Conservation (phyloP, 2,113 vertebrate species). For the Apistogramma diplotaenia region DNA sequence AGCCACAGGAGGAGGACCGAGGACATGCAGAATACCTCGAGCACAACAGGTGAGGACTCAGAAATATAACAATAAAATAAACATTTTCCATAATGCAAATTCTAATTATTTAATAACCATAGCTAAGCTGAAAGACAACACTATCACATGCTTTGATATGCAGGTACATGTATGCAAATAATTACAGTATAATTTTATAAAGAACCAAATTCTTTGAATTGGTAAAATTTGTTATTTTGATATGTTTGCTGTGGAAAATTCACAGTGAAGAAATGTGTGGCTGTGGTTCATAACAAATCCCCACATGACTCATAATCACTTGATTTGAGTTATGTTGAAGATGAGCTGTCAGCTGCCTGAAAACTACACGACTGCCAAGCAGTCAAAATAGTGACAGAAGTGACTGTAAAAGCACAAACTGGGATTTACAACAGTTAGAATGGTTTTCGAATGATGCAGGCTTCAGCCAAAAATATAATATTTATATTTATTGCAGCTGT, state of each 20-base stretch:
- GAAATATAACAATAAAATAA: rapidly evolving
- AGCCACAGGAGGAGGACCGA: not conserved
- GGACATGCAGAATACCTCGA: constrained; percentile 3
- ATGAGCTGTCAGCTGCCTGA: not conserved
- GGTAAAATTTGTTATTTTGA: rapidly evolving
- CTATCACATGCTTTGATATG: not conserved
- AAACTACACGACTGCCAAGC: not conserved
- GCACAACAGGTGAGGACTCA: constrained; percentile 37
- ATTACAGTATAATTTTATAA: not conserved
- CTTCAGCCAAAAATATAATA: not conserved
- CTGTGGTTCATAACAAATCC: not conserved
- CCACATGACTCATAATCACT: not conserved
- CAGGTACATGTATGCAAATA: not conserved
- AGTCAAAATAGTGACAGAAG: not conserved
- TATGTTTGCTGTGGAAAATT: not conserved
- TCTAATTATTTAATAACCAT: not conserved
- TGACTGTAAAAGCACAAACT: not conserved
- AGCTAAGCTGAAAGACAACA: not conserved
- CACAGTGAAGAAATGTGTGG: not conserved
- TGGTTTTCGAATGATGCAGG: not conserved
- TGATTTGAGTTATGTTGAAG: not conserved
- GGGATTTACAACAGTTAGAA: not conserved
- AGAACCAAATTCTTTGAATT: not conserved
- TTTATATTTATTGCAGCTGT: not conserved
- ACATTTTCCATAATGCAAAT: not conserved